A percentile compares a stretch with the other conserved stretches of the same genome.
These are phyloP conservation scores for Tolypeutes matacus DNA, from an alignment of 2,797 vertebrate species.

Conservation along the genomic window DNA sequence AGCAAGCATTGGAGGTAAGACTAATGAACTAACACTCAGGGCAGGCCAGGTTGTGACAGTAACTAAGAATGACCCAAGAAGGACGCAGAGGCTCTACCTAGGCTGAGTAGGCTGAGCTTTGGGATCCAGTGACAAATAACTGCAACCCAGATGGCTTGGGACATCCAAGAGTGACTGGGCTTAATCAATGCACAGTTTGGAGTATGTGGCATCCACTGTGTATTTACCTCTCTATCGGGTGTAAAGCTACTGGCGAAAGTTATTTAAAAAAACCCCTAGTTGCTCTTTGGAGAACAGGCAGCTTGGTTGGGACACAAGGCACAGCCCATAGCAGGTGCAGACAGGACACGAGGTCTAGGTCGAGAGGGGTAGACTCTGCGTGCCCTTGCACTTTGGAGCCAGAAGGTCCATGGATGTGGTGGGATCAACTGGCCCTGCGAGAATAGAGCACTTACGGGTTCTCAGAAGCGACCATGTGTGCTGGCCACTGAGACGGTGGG, in stretches of 20 bases:
- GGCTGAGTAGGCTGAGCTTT: no score
- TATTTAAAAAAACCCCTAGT: not conserved
- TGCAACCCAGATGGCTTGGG: no score
- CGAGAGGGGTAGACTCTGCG: not conserved
- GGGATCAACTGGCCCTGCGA: not conserved
- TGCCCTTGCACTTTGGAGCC: not conserved
- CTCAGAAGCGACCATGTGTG: not conserved
- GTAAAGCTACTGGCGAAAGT: no score
- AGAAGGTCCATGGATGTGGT: not conserved
- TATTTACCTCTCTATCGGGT: not conserved
- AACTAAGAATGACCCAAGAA: no score
- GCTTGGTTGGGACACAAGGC: not conserved
- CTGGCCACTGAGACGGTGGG: no score
- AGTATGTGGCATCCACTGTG: accelerated
- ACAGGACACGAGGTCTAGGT: accelerated
- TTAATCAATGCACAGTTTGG: not conserved
- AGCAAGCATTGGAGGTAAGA: not conserved
- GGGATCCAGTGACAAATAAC: not conserved
- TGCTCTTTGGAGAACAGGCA: not conserved
- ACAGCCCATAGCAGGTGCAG: accelerated
- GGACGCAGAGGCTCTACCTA: not conserved
- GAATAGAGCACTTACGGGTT: no score
- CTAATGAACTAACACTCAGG: not conserved
- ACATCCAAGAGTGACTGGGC: no score
- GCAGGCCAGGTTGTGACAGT: not conserved